A percentile compares a stretch with the other conserved stretches of the same genome.
Evolutionary conservation across 2,797 vertebrate genomes (phyloP).

Genomic region (Hypotaenidia okinawae): DNA sequence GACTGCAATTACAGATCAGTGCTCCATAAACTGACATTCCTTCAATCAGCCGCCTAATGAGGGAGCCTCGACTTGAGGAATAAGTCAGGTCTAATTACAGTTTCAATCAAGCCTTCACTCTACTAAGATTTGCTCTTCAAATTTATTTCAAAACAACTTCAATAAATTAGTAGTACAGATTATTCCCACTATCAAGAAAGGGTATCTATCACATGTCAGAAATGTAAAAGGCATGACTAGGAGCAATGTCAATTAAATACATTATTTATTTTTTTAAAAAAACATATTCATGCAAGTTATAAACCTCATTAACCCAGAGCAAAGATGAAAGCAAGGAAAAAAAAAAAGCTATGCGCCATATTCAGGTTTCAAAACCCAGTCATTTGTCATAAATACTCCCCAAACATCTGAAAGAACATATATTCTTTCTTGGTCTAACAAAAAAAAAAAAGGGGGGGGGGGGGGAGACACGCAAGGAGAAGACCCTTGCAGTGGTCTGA

Average conservation of each 20-base stretch:
- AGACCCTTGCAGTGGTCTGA: constrained; percentile 34
- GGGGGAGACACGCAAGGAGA: accelerated
- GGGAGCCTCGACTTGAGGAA: background rate
- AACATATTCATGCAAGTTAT: constrained; percentile 18
- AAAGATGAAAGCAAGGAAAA: constrained; percentile 8
- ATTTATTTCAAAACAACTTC: constrained; percentile 44
- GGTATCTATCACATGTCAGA: background rate
- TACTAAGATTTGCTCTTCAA: constrained; percentile 21
- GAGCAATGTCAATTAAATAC: background rate
- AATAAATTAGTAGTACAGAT: constrained; percentile 34
- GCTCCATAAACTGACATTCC: background rate
- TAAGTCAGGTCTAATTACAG: background rate
- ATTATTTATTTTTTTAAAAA: background rate
- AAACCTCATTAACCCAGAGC: constrained; percentile 13
- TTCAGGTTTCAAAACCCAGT: constrained; percentile 69
- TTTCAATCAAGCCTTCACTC: constrained; percentile 32
- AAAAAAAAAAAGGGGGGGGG: background rate
- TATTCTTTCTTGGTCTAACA: constrained; percentile 60
- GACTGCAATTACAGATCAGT: background rate
- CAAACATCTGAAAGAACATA: constrained; percentile 55
- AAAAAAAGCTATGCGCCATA: constrained; percentile 8
- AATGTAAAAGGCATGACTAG: constrained; percentile 34
- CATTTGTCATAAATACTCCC: background rate
- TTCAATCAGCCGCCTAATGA: background rate
- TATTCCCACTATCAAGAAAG: background rate